Base-by-base conservation (phyloP, 2,113 vertebrate species). In the Ellobius talpinus region DNA sequence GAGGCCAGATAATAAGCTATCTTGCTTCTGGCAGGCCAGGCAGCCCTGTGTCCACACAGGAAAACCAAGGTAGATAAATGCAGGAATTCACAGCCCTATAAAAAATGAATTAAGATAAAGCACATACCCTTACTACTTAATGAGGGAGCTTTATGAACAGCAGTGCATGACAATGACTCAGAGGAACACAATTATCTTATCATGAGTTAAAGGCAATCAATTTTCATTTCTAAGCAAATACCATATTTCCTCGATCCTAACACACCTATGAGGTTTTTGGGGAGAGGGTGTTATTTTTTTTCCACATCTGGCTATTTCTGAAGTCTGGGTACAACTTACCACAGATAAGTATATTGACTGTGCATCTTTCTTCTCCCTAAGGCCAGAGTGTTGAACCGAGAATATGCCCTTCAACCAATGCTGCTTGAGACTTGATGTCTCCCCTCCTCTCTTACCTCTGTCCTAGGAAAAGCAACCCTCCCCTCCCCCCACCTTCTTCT, bases 81-180 rank as follows among this genome's bases (percentile, higher is more conserved):
- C 89, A 97, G 58, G 96, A 17, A 4, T 95, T 97, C 97, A 98
- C 97, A 98, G 98, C 98, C 97, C 97, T 93, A 97, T 98, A 98
- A 98, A 98, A 98, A 97, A 97, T 91, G 97, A 98, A 98, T 98
- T 98, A 98, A 98, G 98, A 98, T 99, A 98, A 98, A 98, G 88
- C 91, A 65, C 89, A 36, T 98, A 98, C 97, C 96, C 95, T 95
- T 97, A 95, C 97, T 97, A 93, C 98, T 98, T 98, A 98, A 98
- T 98, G 98, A 98, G 95, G 92, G 97, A 98, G 97, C 96, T 42
- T 88, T 98, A 98, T 96, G 98, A 98, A 98, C 93, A 97, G 42
- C 97, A 95, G 95, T 96, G 97, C 97, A 98, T 92, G 89, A 98
- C 98, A 97, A 87, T 99, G 98, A 99, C 98, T 98, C 98, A 98